phyloP scores from a whole-genome alignment of 2,888 invertebrate species.

The Theristus sp. region DNA sequence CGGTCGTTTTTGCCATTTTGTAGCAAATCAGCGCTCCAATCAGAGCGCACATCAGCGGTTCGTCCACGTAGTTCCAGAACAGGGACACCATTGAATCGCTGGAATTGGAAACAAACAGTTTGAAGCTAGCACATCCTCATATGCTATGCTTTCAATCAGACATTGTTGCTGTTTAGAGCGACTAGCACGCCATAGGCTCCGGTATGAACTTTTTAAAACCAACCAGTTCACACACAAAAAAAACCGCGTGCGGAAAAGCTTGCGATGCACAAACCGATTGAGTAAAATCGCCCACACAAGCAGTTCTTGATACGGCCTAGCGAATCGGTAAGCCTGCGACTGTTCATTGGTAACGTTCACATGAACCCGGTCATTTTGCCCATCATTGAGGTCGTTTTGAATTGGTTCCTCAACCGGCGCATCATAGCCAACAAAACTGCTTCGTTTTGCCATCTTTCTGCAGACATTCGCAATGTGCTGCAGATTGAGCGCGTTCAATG shows the following conservation, averaged over 20 bases:
- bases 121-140: too few relatives aligned
- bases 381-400: too few relatives aligned
- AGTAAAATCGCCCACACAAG: neutral
- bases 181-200: too few relatives aligned
- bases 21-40: neutral
- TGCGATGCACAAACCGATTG: neutral
- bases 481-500: neutral
- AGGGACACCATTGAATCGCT: neutral
- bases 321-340: neutral
- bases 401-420: too few relatives aligned
- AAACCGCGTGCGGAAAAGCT: too few relatives aligned
- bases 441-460: neutral
- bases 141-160: too few relatives aligned
- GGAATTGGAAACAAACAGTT: neutral
- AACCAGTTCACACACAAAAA: too few relatives aligned
- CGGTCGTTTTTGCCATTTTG: neutral
- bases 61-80: neutral
- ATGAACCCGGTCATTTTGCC: too few relatives aligned
- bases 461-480: neutral
- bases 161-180: too few relatives aligned
- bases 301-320: neutral
- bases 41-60: neutral
- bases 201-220: too few relatives aligned
- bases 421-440: neutral
- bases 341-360: neutral